phyloP scores from a whole-genome alignment of 2,888 invertebrate genomes.

The Latrodectus hesperus region DNA sequence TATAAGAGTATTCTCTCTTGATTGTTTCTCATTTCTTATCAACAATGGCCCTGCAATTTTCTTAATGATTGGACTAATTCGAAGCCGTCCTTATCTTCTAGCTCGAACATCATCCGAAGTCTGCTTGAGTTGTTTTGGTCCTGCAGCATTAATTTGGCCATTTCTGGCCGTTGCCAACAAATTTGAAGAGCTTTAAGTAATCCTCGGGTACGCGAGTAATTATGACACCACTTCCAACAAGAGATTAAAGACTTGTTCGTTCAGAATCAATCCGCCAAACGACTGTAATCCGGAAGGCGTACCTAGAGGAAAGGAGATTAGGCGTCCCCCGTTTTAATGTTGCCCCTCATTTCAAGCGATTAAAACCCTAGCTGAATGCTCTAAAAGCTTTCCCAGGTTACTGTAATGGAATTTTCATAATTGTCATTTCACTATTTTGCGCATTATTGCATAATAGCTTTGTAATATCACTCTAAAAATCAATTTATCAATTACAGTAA shows the following conservation, averaged over 20 bases:
- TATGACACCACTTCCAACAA: constrained; percentile 32
- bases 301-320: constrained; percentile 16
- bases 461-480: no score
- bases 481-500: no score
- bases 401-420: constrained; percentile 32
- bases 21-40: no score
- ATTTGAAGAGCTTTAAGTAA: constrained; percentile 32
- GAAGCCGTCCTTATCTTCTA: background rate
- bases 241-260: constrained; percentile 29
- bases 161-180: constrained; percentile 30
- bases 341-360: background rate
- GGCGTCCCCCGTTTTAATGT: background rate
- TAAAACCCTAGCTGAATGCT: background rate
- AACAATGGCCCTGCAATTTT: no score
- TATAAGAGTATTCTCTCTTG: no score
- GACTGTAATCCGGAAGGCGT: constrained; percentile 22
- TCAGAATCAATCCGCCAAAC: constrained; percentile 24
- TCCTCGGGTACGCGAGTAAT: constrained; percentile 23
- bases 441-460: no score
- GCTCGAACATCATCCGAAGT: background rate
- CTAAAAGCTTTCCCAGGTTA: background rate
- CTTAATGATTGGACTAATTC: no score
- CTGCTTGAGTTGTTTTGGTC: background rate
- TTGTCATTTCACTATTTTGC: background rate
- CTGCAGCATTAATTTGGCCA: background rate